These are phyloP conservation scores for Camponotus vicinus DNA, from an alignment of 1,140 invertebrate genomes.

Conservation along the genomic window DNA sequence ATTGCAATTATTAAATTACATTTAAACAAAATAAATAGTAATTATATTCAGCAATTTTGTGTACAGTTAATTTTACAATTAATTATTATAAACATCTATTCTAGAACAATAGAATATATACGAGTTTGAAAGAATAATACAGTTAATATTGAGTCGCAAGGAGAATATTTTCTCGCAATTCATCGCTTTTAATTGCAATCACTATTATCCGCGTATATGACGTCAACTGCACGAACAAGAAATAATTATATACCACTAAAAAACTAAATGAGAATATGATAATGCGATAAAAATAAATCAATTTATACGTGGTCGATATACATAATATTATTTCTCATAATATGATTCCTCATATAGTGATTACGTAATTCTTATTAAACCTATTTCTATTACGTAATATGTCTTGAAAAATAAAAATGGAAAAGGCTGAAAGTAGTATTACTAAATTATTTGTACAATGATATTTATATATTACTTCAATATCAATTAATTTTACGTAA, in stretches of 20 bases:
- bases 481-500: background rate
- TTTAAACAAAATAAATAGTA: background rate
- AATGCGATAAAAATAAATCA: background rate
- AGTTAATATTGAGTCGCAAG: background rate
- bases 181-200: slow-evolving; percentile 44
- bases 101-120: background rate
- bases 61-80: slow-evolving; percentile 9
- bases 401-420: background rate
- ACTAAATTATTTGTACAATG: background rate
- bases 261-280: background rate
- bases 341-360: background rate
- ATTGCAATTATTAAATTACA: background rate
- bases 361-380: background rate
- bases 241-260: background rate
- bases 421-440: background rate
- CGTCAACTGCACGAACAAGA: background rate
- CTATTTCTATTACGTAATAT: background rate
- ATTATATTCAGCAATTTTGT: slow-evolving; percentile 27
- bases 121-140: background rate
- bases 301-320: background rate
- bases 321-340: slow-evolving; percentile 5
- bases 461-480: background rate
- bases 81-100: background rate
- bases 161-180: slow-evolving; percentile 34
- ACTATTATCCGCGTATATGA: background rate